Evolutionary conservation across 2,888 invertebrate species (phyloP).

Genomic region (Orthosia gracilis): DNA sequence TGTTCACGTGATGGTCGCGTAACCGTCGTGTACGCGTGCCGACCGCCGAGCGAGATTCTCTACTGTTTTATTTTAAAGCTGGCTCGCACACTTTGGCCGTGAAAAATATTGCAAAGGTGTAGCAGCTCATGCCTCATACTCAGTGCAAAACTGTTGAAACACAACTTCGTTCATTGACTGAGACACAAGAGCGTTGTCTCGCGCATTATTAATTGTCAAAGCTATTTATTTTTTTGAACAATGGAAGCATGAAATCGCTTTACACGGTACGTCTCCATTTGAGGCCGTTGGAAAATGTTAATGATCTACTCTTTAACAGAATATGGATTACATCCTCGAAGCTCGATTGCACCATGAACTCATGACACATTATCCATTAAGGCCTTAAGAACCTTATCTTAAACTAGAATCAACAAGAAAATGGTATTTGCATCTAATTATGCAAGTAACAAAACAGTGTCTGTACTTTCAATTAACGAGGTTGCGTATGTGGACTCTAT

Average conservation of each 20-base stretch:
- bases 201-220: slow-evolving; percentile 68
- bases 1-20: slow-evolving; percentile 77
- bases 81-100: slow-evolving; percentile 83
- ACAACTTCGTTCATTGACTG: slow-evolving; percentile 86
- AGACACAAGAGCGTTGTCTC: slow-evolving; percentile 66
- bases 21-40: slow-evolving; percentile 77
- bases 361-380: slow-evolving; percentile 22
- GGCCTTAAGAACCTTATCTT: slow-evolving; percentile 32
- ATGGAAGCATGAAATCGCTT: slow-evolving; percentile 67
- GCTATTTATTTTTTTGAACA: slow-evolving; percentile 62
- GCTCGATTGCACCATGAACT: slow-evolving; percentile 8
- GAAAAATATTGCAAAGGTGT: slow-evolving; percentile 85
- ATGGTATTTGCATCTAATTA: slow-evolving; percentile 42
- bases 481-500: slow-evolving; percentile 79
- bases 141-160: slow-evolving; percentile 78
- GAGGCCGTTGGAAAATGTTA: slow-evolving; percentile 39
- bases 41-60: slow-evolving; percentile 83
- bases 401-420: slow-evolving; percentile 40
- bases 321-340: background rate
- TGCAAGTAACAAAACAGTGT: slow-evolving; percentile 22
- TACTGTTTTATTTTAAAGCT: slow-evolving; percentile 90
- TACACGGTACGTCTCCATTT: slow-evolving; percentile 48
- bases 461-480: slow-evolving; percentile 45
- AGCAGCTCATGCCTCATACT: slow-evolving; percentile 61
- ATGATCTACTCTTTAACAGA: slow-evolving; percentile 1